phyloP scores from a whole-genome alignment of 2,888 invertebrate species.

The Charanyca ferruginea region DNA sequence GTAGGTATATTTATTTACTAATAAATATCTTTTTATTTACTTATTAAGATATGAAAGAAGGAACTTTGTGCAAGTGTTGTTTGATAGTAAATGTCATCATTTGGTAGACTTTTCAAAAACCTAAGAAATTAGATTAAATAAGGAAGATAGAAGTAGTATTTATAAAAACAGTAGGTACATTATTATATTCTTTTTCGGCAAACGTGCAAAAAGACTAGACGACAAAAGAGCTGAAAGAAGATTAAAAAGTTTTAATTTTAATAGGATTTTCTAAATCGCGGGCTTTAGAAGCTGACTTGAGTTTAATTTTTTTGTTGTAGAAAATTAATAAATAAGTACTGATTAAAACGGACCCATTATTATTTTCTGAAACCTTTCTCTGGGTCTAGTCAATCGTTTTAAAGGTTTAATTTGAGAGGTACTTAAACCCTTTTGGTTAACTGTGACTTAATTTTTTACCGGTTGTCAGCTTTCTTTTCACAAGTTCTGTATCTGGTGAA shows the following conservation, averaged over 20 bases:
- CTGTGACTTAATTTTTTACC: slow-evolving; percentile 8
- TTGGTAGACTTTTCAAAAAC: too few species aligned
- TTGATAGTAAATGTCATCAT: too few species aligned
- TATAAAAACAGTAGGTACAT: too few species aligned
- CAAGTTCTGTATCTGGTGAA: too few species aligned
- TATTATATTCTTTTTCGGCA: neutral
- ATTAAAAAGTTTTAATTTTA: slow-evolving; percentile 9
- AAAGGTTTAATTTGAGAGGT: slow-evolving; percentile 1
- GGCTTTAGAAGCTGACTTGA: neutral
- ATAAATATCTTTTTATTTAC: too few species aligned
- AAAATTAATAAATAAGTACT: neutral
- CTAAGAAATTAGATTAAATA: too few species aligned
- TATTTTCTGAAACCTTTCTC: neutral
- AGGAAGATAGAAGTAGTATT: too few species aligned
- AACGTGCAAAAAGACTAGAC: neutral
- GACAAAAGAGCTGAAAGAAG: slow-evolving; percentile 12
- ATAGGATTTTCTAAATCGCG: slow-evolving; percentile 6
- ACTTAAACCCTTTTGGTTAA: slow-evolving; percentile 2
- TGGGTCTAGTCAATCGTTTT: slow-evolving; percentile 7
- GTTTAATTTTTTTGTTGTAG: neutral
- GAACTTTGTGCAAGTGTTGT: too few species aligned
- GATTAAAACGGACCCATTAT: neutral
- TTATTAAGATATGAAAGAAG: too few species aligned
- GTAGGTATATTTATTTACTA: too few species aligned
- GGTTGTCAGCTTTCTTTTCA: too few species aligned